Base-by-base conservation (phyloP, 2,113 vertebrate species). In the Dermatemys mawii region DNA sequence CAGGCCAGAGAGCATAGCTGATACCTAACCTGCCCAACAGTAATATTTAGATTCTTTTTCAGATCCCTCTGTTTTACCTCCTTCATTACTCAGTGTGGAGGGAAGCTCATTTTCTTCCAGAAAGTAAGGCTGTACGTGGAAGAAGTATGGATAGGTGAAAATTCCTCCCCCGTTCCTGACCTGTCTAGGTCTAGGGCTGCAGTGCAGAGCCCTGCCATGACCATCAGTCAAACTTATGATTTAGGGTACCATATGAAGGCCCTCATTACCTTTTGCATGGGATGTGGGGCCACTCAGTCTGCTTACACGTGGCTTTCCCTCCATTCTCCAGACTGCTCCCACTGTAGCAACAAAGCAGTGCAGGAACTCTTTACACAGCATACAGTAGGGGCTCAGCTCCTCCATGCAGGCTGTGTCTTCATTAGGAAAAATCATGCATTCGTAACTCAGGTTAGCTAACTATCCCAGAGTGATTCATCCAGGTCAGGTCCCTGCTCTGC, bases 251-350 rank as follows among this genome's bases (percentile, higher is more conserved):
- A 8, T 19, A 44, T n/a, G n/a, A 21, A 35, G 67, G 7, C 41
- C 48, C 10, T 54, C 10, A 8, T 12, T 54, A n/a, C 14, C 48
- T 22, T 11, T 48, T 84, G 57, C 13, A 48, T 0, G 1, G n/a
- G 16, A 63, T 3, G 27, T 2, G 0, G 51, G 7, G 13, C 38
- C 51, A 12, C 22, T 55, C 81, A 4, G 10, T 19, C 7, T 67
- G 26, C 1, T 0, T 41, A 79, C 51, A 11, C 41, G 70, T 85
- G 79, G 73, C 83, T 1, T 35, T 44, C 4, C 5, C 5, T 8
- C 17, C 79, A 87, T 5, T 8, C 44, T 87, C 49, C 79, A 73
- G 41, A n/a, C 81, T 55, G 48, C 51, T 55, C 14, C 53, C 11
- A 11, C 3, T 60, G 75, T 38, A 26, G 75, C 26, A 32, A 4